Evolutionary conservation across 2,113 vertebrate genomes (phyloP).

Genomic region (Pao palembangensis): DNA sequence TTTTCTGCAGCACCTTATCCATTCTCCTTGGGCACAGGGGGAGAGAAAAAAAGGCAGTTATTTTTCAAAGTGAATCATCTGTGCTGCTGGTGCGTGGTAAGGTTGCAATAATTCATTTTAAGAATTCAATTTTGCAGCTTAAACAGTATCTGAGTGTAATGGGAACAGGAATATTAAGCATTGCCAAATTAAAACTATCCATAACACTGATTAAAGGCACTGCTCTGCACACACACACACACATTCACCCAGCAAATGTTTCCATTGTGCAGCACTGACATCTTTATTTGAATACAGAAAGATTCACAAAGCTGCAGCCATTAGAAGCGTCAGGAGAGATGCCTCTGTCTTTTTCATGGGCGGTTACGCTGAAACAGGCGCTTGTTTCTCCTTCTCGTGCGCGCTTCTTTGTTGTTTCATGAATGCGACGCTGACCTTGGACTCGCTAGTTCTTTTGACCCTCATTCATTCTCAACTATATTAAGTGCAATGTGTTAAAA

Average conservation of each 20-base stretch:
- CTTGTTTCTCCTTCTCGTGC: slow-evolving; percentile 20
- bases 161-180: slow-evolving; percentile 67
- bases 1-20: slow-evolving; percentile 40
- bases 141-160: slow-evolving; percentile 62
- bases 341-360: slow-evolving; percentile 37
- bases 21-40: slow-evolving; percentile 29
- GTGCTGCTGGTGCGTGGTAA: slow-evolving; percentile 40
- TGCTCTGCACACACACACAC: slow-evolving; percentile 9
- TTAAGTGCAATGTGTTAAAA: too few species aligned
- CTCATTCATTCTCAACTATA: not conserved
- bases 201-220: slow-evolving; percentile 70
- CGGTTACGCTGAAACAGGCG: slow-evolving; percentile 21
- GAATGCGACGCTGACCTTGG: not conserved
- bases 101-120: slow-evolving; percentile 56
- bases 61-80: slow-evolving; percentile 65
- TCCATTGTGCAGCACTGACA: slow-evolving; percentile 44
- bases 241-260: slow-evolving; percentile 41
- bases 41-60: slow-evolving; percentile 24
- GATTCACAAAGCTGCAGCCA: slow-evolving; percentile 44
- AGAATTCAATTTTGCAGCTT: slow-evolving; percentile 64
- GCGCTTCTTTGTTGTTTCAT: slow-evolving; percentile 10
- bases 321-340: slow-evolving; percentile 28
- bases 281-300: slow-evolving; percentile 55
- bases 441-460: not conserved
- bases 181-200: slow-evolving; percentile 69